Evolutionary conservation across 1,140 invertebrate species (phyloP).

Genomic region (Drosophila ohnishii): DNA sequence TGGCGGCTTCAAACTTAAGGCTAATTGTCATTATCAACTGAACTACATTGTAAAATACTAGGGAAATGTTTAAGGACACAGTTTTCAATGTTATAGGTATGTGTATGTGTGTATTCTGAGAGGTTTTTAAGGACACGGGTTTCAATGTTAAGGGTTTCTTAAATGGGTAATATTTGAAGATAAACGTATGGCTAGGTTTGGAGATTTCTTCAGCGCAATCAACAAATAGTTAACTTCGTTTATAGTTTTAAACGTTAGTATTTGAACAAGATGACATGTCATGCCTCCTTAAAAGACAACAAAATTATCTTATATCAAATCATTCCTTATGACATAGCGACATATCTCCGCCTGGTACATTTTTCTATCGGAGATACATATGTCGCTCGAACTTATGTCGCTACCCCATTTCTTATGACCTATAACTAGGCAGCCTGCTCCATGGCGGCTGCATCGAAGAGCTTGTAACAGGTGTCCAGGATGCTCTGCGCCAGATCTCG

Average conservation of each 20-base stretch:
- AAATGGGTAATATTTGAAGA: neutral
- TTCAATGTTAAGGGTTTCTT: neutral
- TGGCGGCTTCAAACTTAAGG: constrained; percentile 8
- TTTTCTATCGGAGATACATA: too few species aligned
- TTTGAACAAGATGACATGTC: neutral
- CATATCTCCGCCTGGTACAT: too few species aligned
- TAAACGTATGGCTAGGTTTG: neutral
- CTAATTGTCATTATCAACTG: constrained; percentile 1
- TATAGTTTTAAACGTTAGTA: neutral
- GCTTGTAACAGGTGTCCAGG: constrained; percentile 84
- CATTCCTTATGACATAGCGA: too few species aligned
- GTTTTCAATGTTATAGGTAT: neutral
- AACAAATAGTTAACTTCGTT: neutral
- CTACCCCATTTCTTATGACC: too few species aligned
- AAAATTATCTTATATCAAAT: too few species aligned
- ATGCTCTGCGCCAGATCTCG: constrained; percentile 83
- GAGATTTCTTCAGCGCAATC: neutral
- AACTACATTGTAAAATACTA: constrained; percentile 4
- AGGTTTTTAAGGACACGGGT: constrained; percentile 7
- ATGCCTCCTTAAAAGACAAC: neutral
- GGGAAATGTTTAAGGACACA: constrained; percentile 12
- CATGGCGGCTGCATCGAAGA: constrained; percentile 46
- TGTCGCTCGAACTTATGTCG: too few species aligned
- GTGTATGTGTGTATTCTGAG: neutral
- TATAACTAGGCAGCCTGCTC: constrained; percentile 24